Percentiles rank a stretch among this genome's conserved stretches.
phyloP scores from a whole-genome alignment of 2,888 invertebrate genomes.

The Stratiomys singularior region DNA sequence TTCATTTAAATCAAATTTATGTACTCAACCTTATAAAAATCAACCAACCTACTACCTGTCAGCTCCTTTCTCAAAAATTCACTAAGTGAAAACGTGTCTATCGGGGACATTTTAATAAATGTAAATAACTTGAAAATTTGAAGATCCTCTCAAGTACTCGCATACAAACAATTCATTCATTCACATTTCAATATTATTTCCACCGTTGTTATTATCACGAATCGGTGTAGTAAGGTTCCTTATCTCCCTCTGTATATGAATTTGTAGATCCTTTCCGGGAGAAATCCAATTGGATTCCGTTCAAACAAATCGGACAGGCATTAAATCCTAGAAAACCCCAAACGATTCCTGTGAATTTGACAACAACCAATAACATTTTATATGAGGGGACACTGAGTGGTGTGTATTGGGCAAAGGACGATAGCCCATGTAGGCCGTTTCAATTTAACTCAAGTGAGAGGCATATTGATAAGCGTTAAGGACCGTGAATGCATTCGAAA shows the following conservation, averaged over 20 bases:
- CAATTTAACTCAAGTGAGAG: slow-evolving; percentile 43
- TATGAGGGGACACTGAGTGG: slow-evolving; percentile 18
- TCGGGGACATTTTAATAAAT: slow-evolving; percentile 45
- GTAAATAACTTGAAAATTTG: slow-evolving; percentile 42
- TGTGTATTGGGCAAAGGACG: background rate
- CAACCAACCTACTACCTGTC: background rate
- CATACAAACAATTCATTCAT: slow-evolving; percentile 23
- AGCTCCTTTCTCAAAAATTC: slow-evolving; percentile 16
- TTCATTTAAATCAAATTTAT: background rate
- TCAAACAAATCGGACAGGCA: slow-evolving; percentile 33
- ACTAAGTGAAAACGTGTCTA: slow-evolving; percentile 23
- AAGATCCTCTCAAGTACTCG: slow-evolving; percentile 30
- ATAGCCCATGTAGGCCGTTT: slow-evolving; percentile 28
- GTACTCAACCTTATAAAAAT: background rate
- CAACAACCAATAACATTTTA: slow-evolving; percentile 41
- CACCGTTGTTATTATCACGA: slow-evolving; percentile 22
- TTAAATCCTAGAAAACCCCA: slow-evolving; percentile 28
- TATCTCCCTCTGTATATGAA: background rate
- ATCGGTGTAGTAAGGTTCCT: background rate
- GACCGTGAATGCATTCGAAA: background rate
- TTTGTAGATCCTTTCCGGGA: background rate
- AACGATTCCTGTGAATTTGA: slow-evolving; percentile 43
- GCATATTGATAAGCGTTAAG: slow-evolving; percentile 17
- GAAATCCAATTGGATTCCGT: slow-evolving; percentile 20
- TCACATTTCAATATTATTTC: slow-evolving; percentile 41